Conservation (phyloP, 2,113 vertebrate species). For the Rynchops niger region DNA sequence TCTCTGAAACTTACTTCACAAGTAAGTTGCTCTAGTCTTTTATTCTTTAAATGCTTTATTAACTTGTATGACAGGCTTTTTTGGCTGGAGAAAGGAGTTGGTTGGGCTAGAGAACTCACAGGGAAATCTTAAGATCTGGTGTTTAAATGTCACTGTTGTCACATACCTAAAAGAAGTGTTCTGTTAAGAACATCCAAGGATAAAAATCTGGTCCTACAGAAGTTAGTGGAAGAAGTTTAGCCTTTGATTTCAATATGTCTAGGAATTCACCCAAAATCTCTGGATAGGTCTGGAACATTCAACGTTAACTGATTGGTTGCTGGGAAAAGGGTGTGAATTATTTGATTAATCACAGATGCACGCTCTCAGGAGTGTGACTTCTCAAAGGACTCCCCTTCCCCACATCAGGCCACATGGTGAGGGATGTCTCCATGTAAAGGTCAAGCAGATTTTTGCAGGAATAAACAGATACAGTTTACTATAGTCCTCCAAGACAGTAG, state of each 20-base stretch:
- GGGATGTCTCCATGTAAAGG: not conserved
- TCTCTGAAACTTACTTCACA: not conserved
- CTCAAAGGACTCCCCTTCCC: not conserved
- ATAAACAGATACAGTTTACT: not conserved
- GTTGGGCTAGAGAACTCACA: not conserved
- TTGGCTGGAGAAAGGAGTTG: not conserved
- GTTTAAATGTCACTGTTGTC: conserved; percentile 44
- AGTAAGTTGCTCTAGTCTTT: not conserved
- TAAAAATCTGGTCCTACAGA: conserved; percentile 26
- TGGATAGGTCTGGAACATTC: conserved; percentile 20
- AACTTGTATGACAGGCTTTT: not conserved
- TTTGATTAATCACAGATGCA: not conserved
- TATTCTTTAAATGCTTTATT: not conserved
- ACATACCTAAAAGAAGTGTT: not conserved
- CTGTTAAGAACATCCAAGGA: not conserved
- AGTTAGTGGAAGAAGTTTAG: not conserved
- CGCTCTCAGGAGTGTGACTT: not conserved
- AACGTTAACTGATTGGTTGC: not conserved
- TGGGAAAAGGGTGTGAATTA: not conserved
- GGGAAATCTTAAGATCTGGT: not conserved
- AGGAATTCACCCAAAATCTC: conserved; percentile 12
- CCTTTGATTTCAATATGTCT: not conserved
- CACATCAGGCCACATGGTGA: not conserved
- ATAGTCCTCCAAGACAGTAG: not conserved
- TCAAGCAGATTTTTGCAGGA: not conserved